Base-by-base conservation (phyloP, 1,140 invertebrate genomes). In the Papilio dardanus region DNA sequence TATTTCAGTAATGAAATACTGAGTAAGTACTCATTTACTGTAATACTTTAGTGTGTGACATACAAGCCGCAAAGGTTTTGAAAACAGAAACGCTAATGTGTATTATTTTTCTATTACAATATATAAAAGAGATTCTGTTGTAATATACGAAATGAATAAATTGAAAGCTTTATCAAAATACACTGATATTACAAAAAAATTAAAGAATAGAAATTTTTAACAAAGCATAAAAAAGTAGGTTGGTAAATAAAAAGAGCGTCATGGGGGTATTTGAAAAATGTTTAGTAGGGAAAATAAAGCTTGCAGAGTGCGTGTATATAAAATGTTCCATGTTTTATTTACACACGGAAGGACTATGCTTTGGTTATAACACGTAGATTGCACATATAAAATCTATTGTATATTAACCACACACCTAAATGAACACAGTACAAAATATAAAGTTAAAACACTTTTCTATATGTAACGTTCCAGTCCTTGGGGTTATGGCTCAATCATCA, bases 201-300 rank as follows among this genome's bases (percentile, higher is more conserved):
- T 6, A 24, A 54, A 24, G 50, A 54, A 54, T 54, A 54, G 50
- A 54, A 12, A 10, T 54, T 8, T 24, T 24, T 54, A 54, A 24
- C 19, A 54, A 54, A 54, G 19, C 50, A 21, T 54, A 2, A 54
- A 46, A 46, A 46, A 46, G n/a, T 46, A 46, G 42, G 42, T 46
- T 46, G 42, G 42, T 46, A 46, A 46, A 46, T 19, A 46, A 46
- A 46, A 46, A 46, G 16, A 46, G 42, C 42, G 42, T 46, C 42
- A 46, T 46, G 42, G 40, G 40, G 42, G n/a, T 46, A 46, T 46
- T 46, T 46, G 42, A 46, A 46, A 46, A 46, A 46, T 46, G 42
- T 16, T 46, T 46, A 46, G 35, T 46, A 6, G 16, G 40, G n/a
- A 7, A 46, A 46, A 46, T 46, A 46, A 46, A 46, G 19, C 42